Evolutionary conservation across 2,888 invertebrate species (phyloP), one percentile per base, ranked within the genome.

Genomic region (Oscheius sp.): DNA sequence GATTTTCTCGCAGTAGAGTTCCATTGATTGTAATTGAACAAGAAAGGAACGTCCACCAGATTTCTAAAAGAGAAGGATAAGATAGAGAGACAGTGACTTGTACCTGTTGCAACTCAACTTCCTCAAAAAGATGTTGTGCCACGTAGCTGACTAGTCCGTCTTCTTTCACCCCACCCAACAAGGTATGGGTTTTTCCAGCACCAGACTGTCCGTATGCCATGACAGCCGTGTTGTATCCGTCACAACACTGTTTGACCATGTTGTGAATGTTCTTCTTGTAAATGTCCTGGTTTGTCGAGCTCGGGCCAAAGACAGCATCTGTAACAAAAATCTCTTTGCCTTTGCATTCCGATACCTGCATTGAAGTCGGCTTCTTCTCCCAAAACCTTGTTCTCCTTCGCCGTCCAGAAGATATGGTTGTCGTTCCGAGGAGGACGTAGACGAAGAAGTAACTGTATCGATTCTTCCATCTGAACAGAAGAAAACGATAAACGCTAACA

Each of bases 1-100:
- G 3, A 75, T 32, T 53, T 60, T 59, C 70, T 75, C 75, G 50
- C 68, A 71, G 51, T 71, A 75, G 11, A 75, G 37, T 50, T 75
- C 75, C 63, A 75, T 37, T 21, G 50, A 21, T 29, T 60, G 50
- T 9, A 75, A 11, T 33, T 55, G 75, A 13, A 75, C 55, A 2
- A 74, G 42, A 47, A 68, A 74, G 33, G 60, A 37, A 10, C 74
- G 55, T 29, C 29, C 48, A 2, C 32, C 29, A 35, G 37, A 33
- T 37, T 74, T 35, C 58, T 51, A 0, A 0, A 21, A 21, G 21
- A 21, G 21, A 21, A 21, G 21, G 21, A 21, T 21, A 21, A 21
- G 21, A 21, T 21, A 21, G 21, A 21, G 21, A 21, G 21, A 21
- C 21, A 21, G 21, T 0, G 21, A 21, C 21, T 21, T 21, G 21